Evolutionary conservation across 2,113 vertebrate genomes (phyloP), one percentile per base, ranked within the genome.

Genomic region (Hirundichthys speculiger): DNA sequence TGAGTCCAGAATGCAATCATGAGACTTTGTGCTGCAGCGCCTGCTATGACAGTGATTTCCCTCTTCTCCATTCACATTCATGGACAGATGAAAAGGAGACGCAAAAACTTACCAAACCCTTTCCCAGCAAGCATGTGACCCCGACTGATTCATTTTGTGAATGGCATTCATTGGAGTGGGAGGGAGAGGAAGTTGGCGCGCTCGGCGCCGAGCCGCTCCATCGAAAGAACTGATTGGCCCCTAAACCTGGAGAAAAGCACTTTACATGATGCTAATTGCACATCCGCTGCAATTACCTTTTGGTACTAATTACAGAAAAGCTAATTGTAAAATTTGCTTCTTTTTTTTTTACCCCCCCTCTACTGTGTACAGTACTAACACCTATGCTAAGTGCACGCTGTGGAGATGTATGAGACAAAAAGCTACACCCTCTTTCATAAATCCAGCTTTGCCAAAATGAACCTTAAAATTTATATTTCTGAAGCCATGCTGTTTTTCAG

Each of bases 221-320:
- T n/a, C 76, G 62, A 60, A 80, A 85, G 77, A 87, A 82, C 55
- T 89, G 87, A 90, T 90, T 90, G 85, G 84, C 87, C 84, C 67
- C 68, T 12, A 81, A 86, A 83, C 82, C 81, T 74, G 77, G 80
- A 27, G 76, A 80, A 74, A 88, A 84, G 69, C 82, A 85, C 83
- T 89, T 89, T 82, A 80, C 88, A 87, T 88, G 77, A 90, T 86
- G 82, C 84, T 91, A 91, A 92, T 91, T 89, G 88, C 86, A 79
- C 87, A 89, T 90, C 89, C 84, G 82, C 80, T 7, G 82, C 83
- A 91, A 91, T 92, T 91, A 91, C 62, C 88, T 90, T 84, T 76
- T 83, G 22, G 24, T 77, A 49, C 86, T 90, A 90, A 91, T 92
- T 88, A 87, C 78, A 80, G 85, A 84, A 88, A 87, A 80, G 75